phyloP scores from a whole-genome alignment of 2,888 invertebrate species.

The Chalcosyrphus nemorum region DNA sequence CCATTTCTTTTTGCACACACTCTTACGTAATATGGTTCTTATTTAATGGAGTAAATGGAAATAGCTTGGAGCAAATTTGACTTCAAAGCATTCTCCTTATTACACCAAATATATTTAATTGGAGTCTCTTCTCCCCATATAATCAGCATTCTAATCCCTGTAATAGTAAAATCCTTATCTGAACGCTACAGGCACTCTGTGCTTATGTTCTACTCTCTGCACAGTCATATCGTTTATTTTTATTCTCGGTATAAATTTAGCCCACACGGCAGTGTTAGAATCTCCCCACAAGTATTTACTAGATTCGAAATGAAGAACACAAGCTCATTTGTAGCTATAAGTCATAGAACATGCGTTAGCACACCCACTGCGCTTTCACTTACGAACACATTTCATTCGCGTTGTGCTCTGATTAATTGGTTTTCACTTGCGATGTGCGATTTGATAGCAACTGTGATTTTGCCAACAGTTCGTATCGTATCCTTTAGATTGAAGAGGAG shows the following conservation, averaged over 20 bases:
- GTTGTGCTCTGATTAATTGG: not conserved
- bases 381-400: not conserved
- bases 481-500: not conserved
- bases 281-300: not conserved
- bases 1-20: no score
- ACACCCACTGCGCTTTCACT: not conserved
- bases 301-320: not conserved
- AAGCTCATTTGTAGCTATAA: not conserved
- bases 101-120: not conserved
- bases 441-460: not conserved
- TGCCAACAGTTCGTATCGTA: not conserved
- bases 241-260: conserved; percentile 9
- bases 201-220: not conserved
- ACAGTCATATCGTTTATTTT: not conserved
- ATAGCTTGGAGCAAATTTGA: not conserved
- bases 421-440: not conserved
- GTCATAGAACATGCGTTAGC: not conserved
- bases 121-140: no score
- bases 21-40: no score
- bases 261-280: not conserved
- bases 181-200: not conserved
- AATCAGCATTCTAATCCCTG: not conserved
- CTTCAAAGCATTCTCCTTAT: not conserved
- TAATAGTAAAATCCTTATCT: not conserved
- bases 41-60: no score